A percentile compares a stretch with the other conserved stretches of the same genome.
These are phyloP conservation scores for Cerastis leucographa DNA, from an alignment of 2,888 invertebrate species.

Conservation along the genomic window DNA sequence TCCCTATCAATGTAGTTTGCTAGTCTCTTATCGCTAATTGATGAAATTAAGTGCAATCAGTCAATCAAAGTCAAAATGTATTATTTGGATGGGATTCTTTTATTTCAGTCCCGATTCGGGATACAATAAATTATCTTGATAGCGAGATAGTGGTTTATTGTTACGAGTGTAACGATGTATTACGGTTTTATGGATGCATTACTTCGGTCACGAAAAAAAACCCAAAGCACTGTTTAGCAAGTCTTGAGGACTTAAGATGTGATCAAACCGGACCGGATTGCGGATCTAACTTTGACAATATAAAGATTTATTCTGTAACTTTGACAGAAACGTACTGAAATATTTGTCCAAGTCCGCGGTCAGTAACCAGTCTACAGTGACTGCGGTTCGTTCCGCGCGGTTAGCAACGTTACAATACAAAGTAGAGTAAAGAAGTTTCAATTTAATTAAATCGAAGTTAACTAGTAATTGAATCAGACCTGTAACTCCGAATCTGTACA, in stretches of 20 bases:
- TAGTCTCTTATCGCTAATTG: constrained; percentile 21
- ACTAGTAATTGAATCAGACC: no score
- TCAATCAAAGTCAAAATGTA: constrained; percentile 31
- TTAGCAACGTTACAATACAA: background rate
- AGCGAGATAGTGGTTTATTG: constrained; percentile 17
- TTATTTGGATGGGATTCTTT: background rate
- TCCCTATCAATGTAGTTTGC: constrained; percentile 17
- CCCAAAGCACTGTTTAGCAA: background rate
- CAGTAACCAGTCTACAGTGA: background rate
- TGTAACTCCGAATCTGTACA: no score
- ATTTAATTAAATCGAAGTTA: background rate
- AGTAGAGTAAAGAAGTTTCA: no score
- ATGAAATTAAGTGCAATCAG: constrained; percentile 18
- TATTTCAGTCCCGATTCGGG: constrained; percentile 9
- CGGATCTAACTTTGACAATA: no score
- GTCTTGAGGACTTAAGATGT: background rate
- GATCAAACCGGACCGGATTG: background rate
- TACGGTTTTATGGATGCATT: constrained; percentile 17
- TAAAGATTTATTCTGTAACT: no score
- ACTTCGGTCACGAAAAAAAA: constrained; percentile 1
- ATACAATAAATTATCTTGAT: constrained; percentile 21
- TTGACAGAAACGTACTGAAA: background rate
- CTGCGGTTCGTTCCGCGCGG: background rate
- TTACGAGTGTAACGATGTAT: constrained; percentile 11
- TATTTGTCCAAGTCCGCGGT: background rate